These are phyloP conservation scores for Philotrypesis tridentata DNA, from an alignment of 1,140 invertebrate species.

Conservation along the genomic window DNA sequence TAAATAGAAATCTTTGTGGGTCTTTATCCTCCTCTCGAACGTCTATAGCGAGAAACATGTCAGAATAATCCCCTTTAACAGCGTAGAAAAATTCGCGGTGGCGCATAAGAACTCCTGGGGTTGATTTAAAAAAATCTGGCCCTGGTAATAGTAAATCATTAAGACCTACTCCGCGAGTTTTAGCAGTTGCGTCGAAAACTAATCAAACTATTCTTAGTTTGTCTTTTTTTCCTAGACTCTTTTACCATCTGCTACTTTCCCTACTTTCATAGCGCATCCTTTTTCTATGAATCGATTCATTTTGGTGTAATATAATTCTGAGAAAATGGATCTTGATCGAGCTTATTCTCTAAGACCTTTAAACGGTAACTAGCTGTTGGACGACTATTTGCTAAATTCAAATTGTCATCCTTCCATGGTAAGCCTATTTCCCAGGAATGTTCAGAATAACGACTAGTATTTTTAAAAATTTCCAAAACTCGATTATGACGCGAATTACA, in stretches of 20 bases:
- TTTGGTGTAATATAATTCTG: no score
- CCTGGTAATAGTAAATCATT: constrained; percentile 40
- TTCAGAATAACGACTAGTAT: background rate
- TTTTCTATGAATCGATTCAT: background rate
- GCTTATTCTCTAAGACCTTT: background rate
- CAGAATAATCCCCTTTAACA: background rate
- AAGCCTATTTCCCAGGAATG: background rate
- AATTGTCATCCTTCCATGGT: background rate
- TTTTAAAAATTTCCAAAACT: background rate
- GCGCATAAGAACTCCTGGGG: background rate
- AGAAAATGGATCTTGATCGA: background rate
- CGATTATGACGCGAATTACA: background rate
- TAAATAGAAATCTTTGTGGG: background rate
- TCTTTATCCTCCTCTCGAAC: background rate
- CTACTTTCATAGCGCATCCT: background rate
- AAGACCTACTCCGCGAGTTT: background rate
- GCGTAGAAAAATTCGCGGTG: background rate
- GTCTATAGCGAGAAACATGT: background rate
- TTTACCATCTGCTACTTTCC: no score
- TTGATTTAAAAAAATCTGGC: constrained; percentile 38
- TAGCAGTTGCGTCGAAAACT: constrained; percentile 1
- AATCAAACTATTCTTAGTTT: background rate
- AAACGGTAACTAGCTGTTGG: background rate
- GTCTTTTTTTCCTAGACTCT: background rate
- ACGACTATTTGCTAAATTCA: background rate